Evolutionary conservation across 2,888 invertebrate species (phyloP).

Genomic region (Callyntrura guangdongensis): DNA sequence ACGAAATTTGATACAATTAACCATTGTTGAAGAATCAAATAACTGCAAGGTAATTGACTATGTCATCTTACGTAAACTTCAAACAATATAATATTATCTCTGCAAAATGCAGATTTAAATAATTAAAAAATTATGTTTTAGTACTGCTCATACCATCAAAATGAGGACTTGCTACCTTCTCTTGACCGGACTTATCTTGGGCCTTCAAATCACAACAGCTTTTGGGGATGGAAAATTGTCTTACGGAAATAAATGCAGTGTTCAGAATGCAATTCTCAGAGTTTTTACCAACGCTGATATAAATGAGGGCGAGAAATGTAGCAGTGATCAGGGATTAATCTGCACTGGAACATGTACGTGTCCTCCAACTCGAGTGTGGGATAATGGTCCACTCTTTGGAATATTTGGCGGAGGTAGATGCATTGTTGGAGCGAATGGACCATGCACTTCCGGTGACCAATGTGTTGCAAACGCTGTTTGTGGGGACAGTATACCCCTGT

Average conservation of each 20-base stretch:
- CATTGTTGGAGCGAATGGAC: slow-evolving; percentile 63
- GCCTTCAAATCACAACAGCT: neutral
- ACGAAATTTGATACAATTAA: too few relatives aligned
- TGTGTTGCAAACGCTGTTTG: slow-evolving; percentile 62
- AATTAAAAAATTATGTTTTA: too few relatives aligned
- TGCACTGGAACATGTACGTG: slow-evolving; percentile 67
- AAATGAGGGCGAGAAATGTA: slow-evolving; percentile 34
- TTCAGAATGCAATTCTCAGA: neutral
- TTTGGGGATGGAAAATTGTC: slow-evolving; percentile 40
- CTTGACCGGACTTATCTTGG: neutral
- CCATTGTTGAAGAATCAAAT: too few relatives aligned
- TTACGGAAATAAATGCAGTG: slow-evolving; percentile 70
- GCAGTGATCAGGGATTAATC: slow-evolving; percentile 42
- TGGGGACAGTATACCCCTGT: slow-evolving; percentile 61
- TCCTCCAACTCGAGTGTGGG: slow-evolving; percentile 70
- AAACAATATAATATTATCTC: neutral
- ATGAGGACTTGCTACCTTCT: neutral
- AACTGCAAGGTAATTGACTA: too few relatives aligned
- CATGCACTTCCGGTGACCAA: slow-evolving; percentile 32
- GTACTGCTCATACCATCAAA: neutral
- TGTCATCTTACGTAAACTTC: too few relatives aligned
- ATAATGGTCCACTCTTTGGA: slow-evolving; percentile 46
- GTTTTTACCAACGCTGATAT: slow-evolving; percentile 7
- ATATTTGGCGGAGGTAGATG: slow-evolving; percentile 55
- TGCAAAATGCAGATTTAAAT: too few relatives aligned